Conservation (phyloP, 1,140 invertebrate genomes). For the Dinothrombium tinctorium region DNA sequence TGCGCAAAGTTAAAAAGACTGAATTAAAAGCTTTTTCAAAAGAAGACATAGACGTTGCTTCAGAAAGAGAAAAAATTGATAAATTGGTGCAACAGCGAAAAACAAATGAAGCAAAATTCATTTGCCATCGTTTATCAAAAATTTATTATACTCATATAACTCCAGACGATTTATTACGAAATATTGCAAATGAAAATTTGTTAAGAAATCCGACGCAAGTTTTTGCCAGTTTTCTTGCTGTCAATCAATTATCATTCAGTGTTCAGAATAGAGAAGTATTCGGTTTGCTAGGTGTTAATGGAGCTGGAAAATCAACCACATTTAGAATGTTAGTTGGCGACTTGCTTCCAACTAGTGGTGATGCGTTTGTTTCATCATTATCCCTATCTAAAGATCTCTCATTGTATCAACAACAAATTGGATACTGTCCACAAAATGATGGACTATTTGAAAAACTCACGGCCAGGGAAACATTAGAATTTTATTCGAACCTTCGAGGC, state of each 20-base stretch:
- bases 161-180: too few species aligned
- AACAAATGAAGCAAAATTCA: too few species aligned
- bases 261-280: constrained; percentile 25
- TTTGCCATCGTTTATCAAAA: too few species aligned
- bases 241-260: constrained; percentile 15
- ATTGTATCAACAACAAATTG: constrained; percentile 19
- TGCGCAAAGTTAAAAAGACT: too few species aligned
- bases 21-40: too few species aligned
- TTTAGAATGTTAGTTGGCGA: constrained; percentile 22
- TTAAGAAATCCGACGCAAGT: too few species aligned
- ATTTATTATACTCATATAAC: too few species aligned
- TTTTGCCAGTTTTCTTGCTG: constrained; percentile 13
- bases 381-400: constrained; percentile 30
- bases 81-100: too few species aligned
- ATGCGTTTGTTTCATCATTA: constrained; percentile 14
- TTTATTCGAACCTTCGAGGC: neutral
- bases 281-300: constrained; percentile 25
- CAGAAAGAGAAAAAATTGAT: too few species aligned
- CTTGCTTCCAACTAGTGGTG: constrained; percentile 18
- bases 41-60: too few species aligned
- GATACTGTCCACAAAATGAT: constrained; percentile 37
- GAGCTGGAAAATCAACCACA: constrained; percentile 22
- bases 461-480: constrained; percentile 21
- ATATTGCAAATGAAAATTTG: too few species aligned
- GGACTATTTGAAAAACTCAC: constrained; percentile 55